These are phyloP conservation scores for Seladonia tumulorum DNA, from an alignment of 2,888 invertebrate species.

Conservation along the genomic window DNA sequence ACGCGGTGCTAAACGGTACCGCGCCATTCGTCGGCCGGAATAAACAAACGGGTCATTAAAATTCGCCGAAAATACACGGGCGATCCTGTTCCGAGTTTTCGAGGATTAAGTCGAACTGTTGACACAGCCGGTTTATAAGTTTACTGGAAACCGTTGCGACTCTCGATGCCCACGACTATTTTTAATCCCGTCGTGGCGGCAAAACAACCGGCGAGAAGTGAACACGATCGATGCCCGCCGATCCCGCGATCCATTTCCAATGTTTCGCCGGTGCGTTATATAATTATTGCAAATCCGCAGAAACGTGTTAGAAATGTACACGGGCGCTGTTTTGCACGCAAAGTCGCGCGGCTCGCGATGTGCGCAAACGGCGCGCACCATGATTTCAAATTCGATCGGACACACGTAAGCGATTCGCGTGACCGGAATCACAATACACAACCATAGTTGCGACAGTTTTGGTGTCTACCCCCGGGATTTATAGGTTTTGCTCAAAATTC, in stretches of 20 bases:
- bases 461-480: background rate
- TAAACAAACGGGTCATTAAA: constrained; percentile 65
- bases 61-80: constrained; percentile 65
- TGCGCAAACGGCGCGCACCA: constrained; percentile 30
- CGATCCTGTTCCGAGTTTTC: constrained; percentile 46
- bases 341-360: constrained; percentile 2
- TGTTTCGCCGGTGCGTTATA: constrained; percentile 23
- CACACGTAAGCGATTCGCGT: constrained; percentile 43
- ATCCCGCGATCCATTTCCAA: background rate
- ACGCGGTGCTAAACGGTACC: constrained; percentile 51
- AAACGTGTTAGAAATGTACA: constrained; percentile 48
- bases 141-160: constrained; percentile 3
- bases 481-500: background rate
- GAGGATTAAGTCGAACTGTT: constrained; percentile 38
- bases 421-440: constrained; percentile 45
- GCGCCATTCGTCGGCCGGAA: constrained; percentile 53
- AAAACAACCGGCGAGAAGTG: background rate
- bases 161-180: background rate
- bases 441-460: constrained; percentile 25
- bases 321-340: constrained; percentile 32
- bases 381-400: constrained; percentile 62
- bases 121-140: constrained; percentile 31
- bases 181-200: background rate
- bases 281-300: constrained; percentile 41
- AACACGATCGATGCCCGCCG: background rate